These are phyloP conservation scores for Macrobrachium nipponense DNA, from an alignment of 1,140 invertebrate species.

Conservation along the genomic window DNA sequence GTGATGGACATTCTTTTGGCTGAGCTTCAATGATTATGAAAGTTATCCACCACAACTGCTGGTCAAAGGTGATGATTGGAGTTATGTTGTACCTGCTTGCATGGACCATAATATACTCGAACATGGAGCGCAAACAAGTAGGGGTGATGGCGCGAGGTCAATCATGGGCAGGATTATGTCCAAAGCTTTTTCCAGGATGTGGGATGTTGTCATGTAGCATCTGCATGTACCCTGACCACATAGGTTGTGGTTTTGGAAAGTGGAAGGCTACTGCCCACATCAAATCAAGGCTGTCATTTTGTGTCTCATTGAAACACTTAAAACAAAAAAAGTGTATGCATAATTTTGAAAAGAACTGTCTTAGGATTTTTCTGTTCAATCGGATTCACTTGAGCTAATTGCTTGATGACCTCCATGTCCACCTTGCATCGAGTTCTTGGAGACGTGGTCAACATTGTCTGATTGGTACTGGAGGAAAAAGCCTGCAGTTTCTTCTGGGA, in stretches of 20 bases:
- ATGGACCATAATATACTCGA: slow-evolving; percentile 14
- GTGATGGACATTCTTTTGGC: too few species aligned
- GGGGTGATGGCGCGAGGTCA: slow-evolving; percentile 4
- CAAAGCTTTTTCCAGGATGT: background rate
- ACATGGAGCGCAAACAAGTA: slow-evolving; percentile 12
- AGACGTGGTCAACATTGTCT: too few species aligned
- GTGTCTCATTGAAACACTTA: background rate
- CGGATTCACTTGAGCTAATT: too few species aligned
- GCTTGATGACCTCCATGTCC: too few species aligned
- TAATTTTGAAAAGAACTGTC: background rate
- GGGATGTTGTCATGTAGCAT: background rate
- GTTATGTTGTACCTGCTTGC: slow-evolving; percentile 16
- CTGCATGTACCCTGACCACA: slow-evolving; percentile 33
- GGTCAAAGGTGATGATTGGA: slow-evolving; percentile 38
- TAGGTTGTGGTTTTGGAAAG: too few species aligned
- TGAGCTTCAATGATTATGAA: too few species aligned
- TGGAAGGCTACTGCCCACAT: background rate
- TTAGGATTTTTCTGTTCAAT: too few species aligned
- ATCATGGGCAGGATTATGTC: slow-evolving; percentile 5
- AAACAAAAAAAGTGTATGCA: background rate
- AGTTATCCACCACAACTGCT: too few species aligned
- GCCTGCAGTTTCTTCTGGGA: too few species aligned
- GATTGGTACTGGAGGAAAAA: too few species aligned
- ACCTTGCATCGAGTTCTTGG: too few species aligned
- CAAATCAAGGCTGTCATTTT: background rate